phyloP scores from a whole-genome alignment of 2,888 invertebrate genomes.

The Junonia oenone region DNA sequence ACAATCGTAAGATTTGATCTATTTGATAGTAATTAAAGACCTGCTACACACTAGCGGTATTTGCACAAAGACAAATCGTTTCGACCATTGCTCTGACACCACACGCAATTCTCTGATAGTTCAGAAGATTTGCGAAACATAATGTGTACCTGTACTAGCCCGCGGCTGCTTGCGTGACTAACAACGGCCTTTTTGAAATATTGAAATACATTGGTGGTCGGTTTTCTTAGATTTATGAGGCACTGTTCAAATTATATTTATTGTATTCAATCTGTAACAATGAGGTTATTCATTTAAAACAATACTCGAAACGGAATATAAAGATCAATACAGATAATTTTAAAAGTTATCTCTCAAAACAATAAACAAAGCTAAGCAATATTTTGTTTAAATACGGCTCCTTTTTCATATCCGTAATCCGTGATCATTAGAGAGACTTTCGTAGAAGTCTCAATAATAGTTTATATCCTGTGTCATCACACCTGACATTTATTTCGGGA shows the following conservation, averaged over 20 bases:
- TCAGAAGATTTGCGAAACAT: conserved; percentile 48
- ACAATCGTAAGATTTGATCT: background rate
- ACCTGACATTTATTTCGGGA: background rate
- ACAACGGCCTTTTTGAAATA: conserved; percentile 21
- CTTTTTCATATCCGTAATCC: no score
- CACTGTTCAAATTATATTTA: background rate
- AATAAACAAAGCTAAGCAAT: background rate
- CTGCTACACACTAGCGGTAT: background rate
- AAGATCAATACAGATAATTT: no score
- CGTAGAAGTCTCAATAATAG: background rate
- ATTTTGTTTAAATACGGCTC: no score
- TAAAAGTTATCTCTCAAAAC: no score
- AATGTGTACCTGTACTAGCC: conserved; percentile 40
- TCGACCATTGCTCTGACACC: conserved; percentile 41
- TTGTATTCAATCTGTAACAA: background rate
- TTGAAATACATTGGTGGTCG: conserved; percentile 22
- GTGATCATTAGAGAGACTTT: background rate
- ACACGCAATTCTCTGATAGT: conserved; percentile 50
- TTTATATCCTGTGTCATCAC: background rate
- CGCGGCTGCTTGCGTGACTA: conserved; percentile 29
- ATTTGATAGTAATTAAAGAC: conserved; percentile 1
- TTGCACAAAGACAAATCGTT: conserved; percentile 51
- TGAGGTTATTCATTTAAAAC: background rate
- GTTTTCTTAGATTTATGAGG: background rate
- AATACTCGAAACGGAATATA: no score